Base-by-base conservation (phyloP, 1,140 invertebrate genomes). In the Pseudomyrmex pallidus region DNA sequence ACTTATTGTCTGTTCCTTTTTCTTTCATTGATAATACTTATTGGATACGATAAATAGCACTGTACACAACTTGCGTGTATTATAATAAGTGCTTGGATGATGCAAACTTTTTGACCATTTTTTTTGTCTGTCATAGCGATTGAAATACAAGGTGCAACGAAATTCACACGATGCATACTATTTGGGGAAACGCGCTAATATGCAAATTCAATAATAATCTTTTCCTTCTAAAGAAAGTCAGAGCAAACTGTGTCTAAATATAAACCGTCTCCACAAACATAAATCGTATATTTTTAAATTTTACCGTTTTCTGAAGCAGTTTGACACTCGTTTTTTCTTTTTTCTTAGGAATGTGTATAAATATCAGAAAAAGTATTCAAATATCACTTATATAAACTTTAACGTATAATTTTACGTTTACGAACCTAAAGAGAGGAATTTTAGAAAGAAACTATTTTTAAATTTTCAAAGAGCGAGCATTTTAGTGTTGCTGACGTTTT, bases 1-100 rank as follows among this genome's bases (percentile, higher is more conserved):
- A 91, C 86, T 87, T 85, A 90, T 90, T 88, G 89, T 12, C 15
- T n/a, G 2, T 10, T 56, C 46, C 7, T 15, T 2, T 15, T 8
- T 13, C 1, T 2, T 50, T 7, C 10, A 17, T 9, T 17, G 25
- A 50, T 48, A 44, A 57, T 5, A 25, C 44, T 15, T 22, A 2
- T 44, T 35, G 44, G 10, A 12, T 68, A 44, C 50, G 76, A 80
- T 44, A 76, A 76, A 80, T 56, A 70, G 25, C 62, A 54, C 46
- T 70, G 48, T 72, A 68, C 66, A 35, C 54, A 22, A 80, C 70
- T 80, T 80, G 76, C 76, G 70, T 80, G 54, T 46, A 52, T 35
- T 35, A 35, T 0, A 80, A 35, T 0, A 80, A 80, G 59, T 80
- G 46, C 46, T 52, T 35, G 17, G 44, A 20, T 20, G 35, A 54